phyloP scores from a whole-genome alignment of 2,888 invertebrate species.

The Drosophila seclusa region DNA sequence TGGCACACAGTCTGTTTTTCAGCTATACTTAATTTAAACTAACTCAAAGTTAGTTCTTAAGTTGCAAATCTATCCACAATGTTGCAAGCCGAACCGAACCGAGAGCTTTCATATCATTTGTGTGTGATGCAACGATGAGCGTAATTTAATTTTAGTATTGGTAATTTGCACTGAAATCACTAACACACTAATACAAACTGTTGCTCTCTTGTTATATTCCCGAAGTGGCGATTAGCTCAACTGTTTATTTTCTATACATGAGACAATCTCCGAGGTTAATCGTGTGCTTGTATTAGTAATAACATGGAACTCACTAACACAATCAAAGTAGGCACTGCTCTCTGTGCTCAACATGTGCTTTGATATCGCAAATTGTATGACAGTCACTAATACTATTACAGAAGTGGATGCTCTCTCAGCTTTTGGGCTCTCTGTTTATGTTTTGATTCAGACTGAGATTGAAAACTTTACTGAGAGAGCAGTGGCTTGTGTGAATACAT shows the following conservation, averaged over 20 bases:
- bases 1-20: neutral
- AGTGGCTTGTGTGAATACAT: neutral
- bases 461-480: neutral
- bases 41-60: neutral
- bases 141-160: constrained; percentile 23
- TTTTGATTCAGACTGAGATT: constrained; percentile 25
- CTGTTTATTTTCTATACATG: neutral
- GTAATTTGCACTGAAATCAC: constrained; percentile 18
- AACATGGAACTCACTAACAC: constrained; percentile 39
- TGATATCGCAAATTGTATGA: constrained; percentile 12
- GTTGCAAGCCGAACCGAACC: neutral
- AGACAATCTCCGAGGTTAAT: neutral
- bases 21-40: neutral
- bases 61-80: neutral
- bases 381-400: constrained; percentile 32
- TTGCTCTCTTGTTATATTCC: constrained; percentile 24
- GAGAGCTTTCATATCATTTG: neutral
- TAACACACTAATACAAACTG: constrained; percentile 27
- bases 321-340: constrained; percentile 32
- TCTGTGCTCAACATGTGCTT: constrained; percentile 31
- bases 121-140: constrained; percentile 1
- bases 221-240: constrained; percentile 13
- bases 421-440: constrained; percentile 59
- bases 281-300: constrained; percentile 16
- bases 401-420: constrained; percentile 13